These are phyloP conservation scores for Andrena chrysosceles DNA, from an alignment of 2,888 invertebrate genomes.

Conservation along the genomic window DNA sequence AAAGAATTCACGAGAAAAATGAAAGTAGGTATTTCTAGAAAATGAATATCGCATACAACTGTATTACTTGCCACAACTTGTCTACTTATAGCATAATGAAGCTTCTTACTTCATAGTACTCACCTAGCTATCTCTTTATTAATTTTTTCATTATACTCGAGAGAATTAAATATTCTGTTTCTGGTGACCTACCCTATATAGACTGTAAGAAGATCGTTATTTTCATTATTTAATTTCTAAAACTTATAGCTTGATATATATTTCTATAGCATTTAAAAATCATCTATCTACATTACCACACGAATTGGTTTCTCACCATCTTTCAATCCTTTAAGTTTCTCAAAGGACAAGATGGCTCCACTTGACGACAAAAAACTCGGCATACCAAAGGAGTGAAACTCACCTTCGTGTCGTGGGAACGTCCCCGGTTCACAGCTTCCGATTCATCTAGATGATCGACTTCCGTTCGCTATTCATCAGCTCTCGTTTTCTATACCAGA, in stretches of 20 bases:
- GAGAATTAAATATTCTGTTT: not conserved
- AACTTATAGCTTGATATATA: not conserved
- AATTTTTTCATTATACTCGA: too few relatives aligned
- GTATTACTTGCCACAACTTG: too few relatives aligned
- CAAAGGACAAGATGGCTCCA: not conserved
- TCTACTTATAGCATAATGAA: too few relatives aligned
- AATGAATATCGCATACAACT: too few relatives aligned
- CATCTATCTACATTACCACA: too few relatives aligned
- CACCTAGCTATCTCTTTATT: too few relatives aligned
- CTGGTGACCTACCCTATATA: not conserved
- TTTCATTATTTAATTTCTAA: not conserved
- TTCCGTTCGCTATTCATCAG: conserved; percentile 62
- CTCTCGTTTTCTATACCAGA: conserved; percentile 49
- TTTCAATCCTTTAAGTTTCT: not conserved
- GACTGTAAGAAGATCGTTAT: not conserved
- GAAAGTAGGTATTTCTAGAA: too few relatives aligned
- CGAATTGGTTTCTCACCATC: not conserved
- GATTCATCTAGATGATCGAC: conserved; percentile 66
- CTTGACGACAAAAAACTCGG: not conserved
- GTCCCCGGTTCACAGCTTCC: conserved; percentile 64
- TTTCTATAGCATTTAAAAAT: not conserved
- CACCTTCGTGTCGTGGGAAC: conserved; percentile 60
- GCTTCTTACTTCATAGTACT: too few relatives aligned
- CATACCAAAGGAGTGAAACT: conserved; percentile 38
- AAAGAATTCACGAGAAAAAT: too few relatives aligned